Percentiles rank a stretch among this genome's conserved stretches.
phyloP scores from a whole-genome alignment of 1,140 invertebrate species.

The Papilio helenus region DNA sequence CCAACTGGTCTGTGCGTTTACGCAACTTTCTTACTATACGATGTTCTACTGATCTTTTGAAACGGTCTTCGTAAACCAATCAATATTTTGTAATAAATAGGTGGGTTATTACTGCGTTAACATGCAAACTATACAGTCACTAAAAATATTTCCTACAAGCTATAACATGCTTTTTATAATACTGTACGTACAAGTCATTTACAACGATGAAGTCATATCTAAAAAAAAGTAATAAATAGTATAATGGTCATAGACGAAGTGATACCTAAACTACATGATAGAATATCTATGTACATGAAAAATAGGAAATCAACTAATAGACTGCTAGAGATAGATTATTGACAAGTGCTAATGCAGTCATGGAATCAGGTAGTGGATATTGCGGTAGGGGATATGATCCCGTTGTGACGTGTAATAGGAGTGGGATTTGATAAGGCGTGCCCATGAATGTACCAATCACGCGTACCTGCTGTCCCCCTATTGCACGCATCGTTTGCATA shows the following conservation, averaged over 20 bases:
- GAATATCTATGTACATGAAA: conserved; percentile 62
- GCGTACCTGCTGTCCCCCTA: conserved; percentile 98
- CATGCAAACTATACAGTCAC: conserved; percentile 48
- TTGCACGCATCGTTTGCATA: conserved; percentile 97
- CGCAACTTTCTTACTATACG: conserved; percentile 70
- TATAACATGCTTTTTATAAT: conserved; percentile 30
- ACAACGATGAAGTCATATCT: conserved; percentile 44
- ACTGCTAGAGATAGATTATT: conserved; percentile 74
- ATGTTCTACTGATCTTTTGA: conserved; percentile 68
- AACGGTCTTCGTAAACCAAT: conserved; percentile 60
- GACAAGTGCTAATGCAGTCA: conserved; percentile 76
- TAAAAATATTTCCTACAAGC: conserved; percentile 29
- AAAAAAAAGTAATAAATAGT: conserved; percentile 43
- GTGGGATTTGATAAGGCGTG: conserved; percentile 76
- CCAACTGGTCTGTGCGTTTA: conserved; percentile 62
- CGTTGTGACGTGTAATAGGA: conserved; percentile 66
- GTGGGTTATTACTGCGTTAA: conserved; percentile 50
- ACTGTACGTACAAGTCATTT: conserved; percentile 46
- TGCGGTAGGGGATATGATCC: conserved; percentile 51
- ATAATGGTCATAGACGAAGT: conserved; percentile 46
- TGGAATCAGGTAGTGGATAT: conserved; percentile 52
- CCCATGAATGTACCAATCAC: conserved; percentile 72
- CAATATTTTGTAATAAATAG: conserved; percentile 59
- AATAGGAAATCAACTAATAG: conserved; percentile 50
- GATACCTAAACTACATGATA: conserved; percentile 59